Evolutionary conservation across 2,888 invertebrate genomes (phyloP), one percentile per base, ranked within the genome.

Genomic region (Mythimna vitellina): DNA sequence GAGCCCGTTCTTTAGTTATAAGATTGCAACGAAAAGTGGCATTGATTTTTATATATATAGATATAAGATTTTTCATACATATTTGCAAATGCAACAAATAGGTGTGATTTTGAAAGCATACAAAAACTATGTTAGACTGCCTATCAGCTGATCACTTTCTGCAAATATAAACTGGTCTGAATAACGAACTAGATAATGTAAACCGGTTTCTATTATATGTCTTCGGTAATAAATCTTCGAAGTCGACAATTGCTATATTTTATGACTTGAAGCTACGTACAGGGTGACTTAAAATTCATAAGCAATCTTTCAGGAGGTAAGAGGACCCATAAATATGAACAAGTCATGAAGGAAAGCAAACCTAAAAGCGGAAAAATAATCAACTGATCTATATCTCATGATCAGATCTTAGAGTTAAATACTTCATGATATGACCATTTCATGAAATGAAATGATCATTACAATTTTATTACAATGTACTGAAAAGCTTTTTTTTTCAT

Each of bases 211-310:
- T 54, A 38, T 25, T 51, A 60, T 29, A 60, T 61, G 56, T n/a
- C 57, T 63, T 65, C 25, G 42, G 54, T 20, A 62, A 74, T 82
- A 67, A 65, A 69, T 82, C 63, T 73, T 65, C 3, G 10, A 17
- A 54, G 38, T 60, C 38, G 69, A 79, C 79, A 49, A 57, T 70
- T 57, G 60, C 60, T 35, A 46, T 63, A 78, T 65, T 73, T 78
- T 65, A 73, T 78, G 22, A 65, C 68, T 53, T n/a, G 20, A 63
- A 69, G 46, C 56, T 25, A 49, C 25, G 22, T 54, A 54, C 54
- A 65, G 32, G n/a, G 1, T 35, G n/a, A 58, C 58, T 32, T 57
- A 32, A 20, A 20, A 20, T 17, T 46, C 6, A 46, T 5, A 46
- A 4, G 14, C 5, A 25, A 54, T 25, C 2, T 25, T 54, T 25